Evolutionary conservation across 2,797 vertebrate species (phyloP), one percentile per base, ranked within the genome.

Genomic region (Sus cebifrons): DNA sequence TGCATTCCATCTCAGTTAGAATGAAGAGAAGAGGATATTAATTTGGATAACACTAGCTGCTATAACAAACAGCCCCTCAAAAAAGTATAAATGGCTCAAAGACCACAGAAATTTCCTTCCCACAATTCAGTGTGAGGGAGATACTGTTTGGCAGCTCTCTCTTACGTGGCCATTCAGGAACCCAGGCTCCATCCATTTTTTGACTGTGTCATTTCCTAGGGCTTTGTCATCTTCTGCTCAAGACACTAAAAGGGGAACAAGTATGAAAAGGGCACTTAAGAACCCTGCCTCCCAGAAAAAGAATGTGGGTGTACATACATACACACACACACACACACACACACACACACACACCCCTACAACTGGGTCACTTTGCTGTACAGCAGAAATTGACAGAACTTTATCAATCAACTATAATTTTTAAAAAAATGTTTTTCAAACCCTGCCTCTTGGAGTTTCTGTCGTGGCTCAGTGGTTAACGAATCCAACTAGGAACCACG

Each of bases 21-120:
- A n/a, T 89, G 21, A 86, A 20, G 52, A 92, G 36, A 56, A 77
- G 8, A 77, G 21, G 56, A 6, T 71, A 60, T 21, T 60, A 90
- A 74, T 85, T 93, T 79, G 52, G 36, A 60, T 70, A 29, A 87
- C 18, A 64, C 49, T 56, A 85, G 71, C 32, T 92, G 16, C 81
- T 75, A 32, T 36, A 93, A 91, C 40, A 95, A 90, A 84, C 44
- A 93, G 32, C 78, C 36, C 89, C 60, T 93, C 44, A 62, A 73
- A 91, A 68, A 56, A 65, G 40, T 32, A 78, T 56, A 77, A 7
- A 56, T n/a, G 9, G 60, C 52, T 88, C 85, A 77, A 93, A 75
- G 29, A 75, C 62, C 68, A 64, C 12, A 74, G 6, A 29, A 10
- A 3, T 78, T 78, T 92, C 65, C 62, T 85, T 29, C 10, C 18